A percentile compares a stretch with the other conserved stretches of the same genome.
phyloP scores from a whole-genome alignment of 2,888 invertebrate genomes.

The Ophonus ardosiacus region DNA sequence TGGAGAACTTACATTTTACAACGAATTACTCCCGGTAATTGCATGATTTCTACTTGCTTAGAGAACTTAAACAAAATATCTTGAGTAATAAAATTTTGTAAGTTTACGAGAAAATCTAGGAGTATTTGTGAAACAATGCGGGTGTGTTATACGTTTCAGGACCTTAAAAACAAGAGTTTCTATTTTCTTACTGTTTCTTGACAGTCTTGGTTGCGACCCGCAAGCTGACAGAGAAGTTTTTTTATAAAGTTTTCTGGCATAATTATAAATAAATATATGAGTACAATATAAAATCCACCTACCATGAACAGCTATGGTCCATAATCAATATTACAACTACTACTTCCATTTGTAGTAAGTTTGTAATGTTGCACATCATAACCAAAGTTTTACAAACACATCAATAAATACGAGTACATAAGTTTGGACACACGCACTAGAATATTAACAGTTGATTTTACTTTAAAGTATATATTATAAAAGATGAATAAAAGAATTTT shows the following conservation, averaged over 20 bases:
- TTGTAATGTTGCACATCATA: too few species aligned
- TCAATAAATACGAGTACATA: too few species aligned
- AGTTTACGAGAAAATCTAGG: neutral
- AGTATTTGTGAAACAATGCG: slow-evolving; percentile 6
- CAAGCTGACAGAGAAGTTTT: neutral
- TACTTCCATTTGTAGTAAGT: too few species aligned
- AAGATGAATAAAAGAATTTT: too few species aligned
- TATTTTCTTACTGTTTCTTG: neutral
- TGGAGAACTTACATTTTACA: neutral
- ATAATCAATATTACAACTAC: too few species aligned
- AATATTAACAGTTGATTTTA: too few species aligned
- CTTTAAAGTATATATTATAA: too few species aligned
- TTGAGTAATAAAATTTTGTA: neutral
- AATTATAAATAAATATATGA: too few species aligned
- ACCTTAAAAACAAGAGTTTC: neutral
- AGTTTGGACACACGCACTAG: too few species aligned
- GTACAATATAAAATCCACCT: too few species aligned
- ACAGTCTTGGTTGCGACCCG: neutral
- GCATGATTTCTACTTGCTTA: neutral
- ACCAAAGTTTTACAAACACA: too few species aligned
- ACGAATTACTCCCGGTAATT: neutral
- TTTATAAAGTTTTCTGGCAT: neutral
- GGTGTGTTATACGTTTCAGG: slow-evolving; percentile 6
- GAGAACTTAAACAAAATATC: slow-evolving; percentile 7
- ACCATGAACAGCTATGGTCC: too few species aligned